A percentile compares a stretch with the other conserved stretches of the same genome.
Conservation (phyloP, 2,888 invertebrate genomes). For the Cactoblastis cactorum region DNA sequence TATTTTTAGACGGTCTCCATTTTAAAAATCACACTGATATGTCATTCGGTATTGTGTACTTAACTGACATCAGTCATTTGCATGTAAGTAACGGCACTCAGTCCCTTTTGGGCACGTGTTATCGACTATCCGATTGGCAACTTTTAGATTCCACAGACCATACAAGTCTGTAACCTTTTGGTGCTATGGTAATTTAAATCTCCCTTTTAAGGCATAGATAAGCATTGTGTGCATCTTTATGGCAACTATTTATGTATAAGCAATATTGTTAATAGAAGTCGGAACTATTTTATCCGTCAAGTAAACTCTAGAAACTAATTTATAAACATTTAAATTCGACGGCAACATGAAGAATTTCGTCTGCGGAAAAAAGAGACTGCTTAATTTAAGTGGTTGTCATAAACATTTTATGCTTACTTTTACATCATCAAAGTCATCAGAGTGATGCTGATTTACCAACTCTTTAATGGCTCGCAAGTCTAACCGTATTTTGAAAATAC, state of each 20-base stretch:
- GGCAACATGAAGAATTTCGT: too few relatives aligned
- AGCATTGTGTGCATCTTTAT: not conserved
- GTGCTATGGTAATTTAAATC: not conserved
- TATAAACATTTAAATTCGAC: too few relatives aligned
- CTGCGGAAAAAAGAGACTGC: too few relatives aligned
- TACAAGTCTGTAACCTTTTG: slow-evolving; percentile 20
- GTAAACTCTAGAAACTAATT: too few relatives aligned
- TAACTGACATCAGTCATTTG: slow-evolving; percentile 48
- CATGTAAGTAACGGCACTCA: slow-evolving; percentile 56
- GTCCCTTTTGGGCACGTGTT: slow-evolving; percentile 46
- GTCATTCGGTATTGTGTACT: slow-evolving; percentile 41
- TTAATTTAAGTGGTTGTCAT: too few relatives aligned
- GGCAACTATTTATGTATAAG: slow-evolving; percentile 1
- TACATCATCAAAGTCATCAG: too few relatives aligned
- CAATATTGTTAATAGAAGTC: not conserved
- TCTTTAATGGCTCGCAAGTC: not conserved
- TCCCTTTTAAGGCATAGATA: not conserved
- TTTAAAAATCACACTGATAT: slow-evolving; percentile 38
- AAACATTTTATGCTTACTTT: too few relatives aligned
- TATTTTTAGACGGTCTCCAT: slow-evolving; percentile 37
- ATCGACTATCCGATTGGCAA: slow-evolving; percentile 38
- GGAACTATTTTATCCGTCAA: too few relatives aligned
- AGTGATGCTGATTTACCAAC: not conserved
- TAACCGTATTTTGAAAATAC: slow-evolving; percentile 25
- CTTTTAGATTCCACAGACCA: slow-evolving; percentile 26